These are phyloP conservation scores for Agriopis leucophaearia DNA, from an alignment of 2,888 invertebrate species.

Conservation along the genomic window DNA sequence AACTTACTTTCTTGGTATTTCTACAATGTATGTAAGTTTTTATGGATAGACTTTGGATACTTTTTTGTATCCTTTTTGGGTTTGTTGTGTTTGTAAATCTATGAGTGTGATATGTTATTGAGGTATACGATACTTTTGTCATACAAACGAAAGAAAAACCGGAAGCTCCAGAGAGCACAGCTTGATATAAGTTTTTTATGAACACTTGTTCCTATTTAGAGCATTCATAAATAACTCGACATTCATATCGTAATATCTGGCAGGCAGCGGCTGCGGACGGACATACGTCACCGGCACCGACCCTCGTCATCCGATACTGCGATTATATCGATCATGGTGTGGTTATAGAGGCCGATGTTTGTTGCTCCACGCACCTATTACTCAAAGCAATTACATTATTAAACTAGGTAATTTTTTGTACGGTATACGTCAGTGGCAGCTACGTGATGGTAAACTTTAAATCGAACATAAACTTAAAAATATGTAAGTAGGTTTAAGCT, in stretches of 20 bases:
- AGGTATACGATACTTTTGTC: too few relatives aligned
- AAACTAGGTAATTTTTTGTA: background rate
- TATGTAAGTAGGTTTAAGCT: too few relatives aligned
- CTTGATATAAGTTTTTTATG: too few relatives aligned
- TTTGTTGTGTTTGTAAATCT: too few relatives aligned
- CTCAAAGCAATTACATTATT: slow-evolving; percentile 14
- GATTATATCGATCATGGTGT: slow-evolving; percentile 32
- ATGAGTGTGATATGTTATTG: too few relatives aligned
- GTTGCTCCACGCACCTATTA: slow-evolving; percentile 8
- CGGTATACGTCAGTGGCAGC: background rate
- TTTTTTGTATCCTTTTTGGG: too few relatives aligned
- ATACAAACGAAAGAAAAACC: background rate
- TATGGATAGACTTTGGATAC: too few relatives aligned
- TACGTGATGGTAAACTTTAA: background rate
- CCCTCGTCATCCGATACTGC: slow-evolving; percentile 32
- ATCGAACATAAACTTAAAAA: too few relatives aligned
- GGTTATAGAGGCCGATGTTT: slow-evolving; percentile 6
- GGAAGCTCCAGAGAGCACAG: background rate
- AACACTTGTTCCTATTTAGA: background rate
- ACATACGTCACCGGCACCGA: slow-evolving; percentile 30
- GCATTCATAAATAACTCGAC: slow-evolving; percentile 22
- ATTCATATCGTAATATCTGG: slow-evolving; percentile 13
- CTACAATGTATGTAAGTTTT: too few relatives aligned
- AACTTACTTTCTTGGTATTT: too few relatives aligned
- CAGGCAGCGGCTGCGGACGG: slow-evolving; percentile 14